Base-by-base conservation (phyloP, 2,113 vertebrate genomes). In the Dinomys branickii region DNA sequence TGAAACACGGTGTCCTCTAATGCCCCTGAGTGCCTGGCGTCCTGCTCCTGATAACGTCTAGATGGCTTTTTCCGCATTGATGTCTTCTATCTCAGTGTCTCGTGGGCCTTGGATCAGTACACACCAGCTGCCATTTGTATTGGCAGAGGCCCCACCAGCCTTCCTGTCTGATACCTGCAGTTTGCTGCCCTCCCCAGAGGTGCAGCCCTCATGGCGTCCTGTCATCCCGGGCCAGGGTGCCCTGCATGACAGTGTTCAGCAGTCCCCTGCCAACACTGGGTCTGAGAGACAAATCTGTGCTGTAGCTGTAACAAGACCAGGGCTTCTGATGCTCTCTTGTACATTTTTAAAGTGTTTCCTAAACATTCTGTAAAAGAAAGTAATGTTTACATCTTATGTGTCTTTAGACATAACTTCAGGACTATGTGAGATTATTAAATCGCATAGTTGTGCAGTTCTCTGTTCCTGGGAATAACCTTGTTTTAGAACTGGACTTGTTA, bases 241-340 rank as follows among this genome's bases (percentile, higher is more conserved):
- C 47, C 6, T 0, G 30, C 19, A 50, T 3, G 41, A 7, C 5
- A 1, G 41, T 33, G 50, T 26, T 5, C 9, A 20, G 59, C 19
- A 0, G 12, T 41, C 24, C 28, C 3, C 52, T 6, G 10, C n/a
- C 35, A 2, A 1, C 19, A 2, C 47, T 1, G 65, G 12, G 26
- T n/a, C 47, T 3, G 0, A 0, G 71, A 9, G 44, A 58, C 1
- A 17, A 28, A 28, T 44, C 9, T 0, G 2, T 2, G 16, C 26
- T 0, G 1, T 59, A 8, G 35, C n/a, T 41, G 0, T 30, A 1
- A 83, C 9, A 17, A 82, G 35, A 67, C n/a, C 3, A 16, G 20
- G 20, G 61, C 0, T 30, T 26, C 24, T 33, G 24, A 54, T 14
- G 16, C 33, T 24, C n/a, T 71, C 65, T 13, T 41, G 52, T 83